Percentiles rank a stretch among this genome's conserved stretches.
Evolutionary conservation across 1,140 invertebrate species (phyloP).

Genomic region (Oreohelix idahoensis): DNA sequence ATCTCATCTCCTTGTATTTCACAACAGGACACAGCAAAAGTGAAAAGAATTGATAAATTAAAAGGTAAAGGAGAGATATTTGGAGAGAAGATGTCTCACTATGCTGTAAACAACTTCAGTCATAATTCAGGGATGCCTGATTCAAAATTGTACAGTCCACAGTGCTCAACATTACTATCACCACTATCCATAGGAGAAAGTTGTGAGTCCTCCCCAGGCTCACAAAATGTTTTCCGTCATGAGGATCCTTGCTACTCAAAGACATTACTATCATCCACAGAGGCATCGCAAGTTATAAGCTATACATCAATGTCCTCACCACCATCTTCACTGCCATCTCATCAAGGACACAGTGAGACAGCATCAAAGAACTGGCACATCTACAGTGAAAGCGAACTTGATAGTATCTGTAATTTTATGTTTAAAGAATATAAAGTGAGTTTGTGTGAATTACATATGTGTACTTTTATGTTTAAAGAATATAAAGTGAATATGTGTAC

Average conservation of each 20-base stretch:
- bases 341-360: not conserved
- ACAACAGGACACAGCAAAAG: not conserved
- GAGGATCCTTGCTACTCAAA: not conserved
- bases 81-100: not conserved
- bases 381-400: slow-evolving; percentile 14
- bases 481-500: too few relatives aligned
- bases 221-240: not conserved
- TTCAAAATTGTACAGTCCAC: not conserved
- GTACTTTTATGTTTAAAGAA: too few relatives aligned
- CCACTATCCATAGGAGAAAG: not conserved
- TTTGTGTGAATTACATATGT: too few relatives aligned
- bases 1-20: not conserved
- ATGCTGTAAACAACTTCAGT: not conserved
- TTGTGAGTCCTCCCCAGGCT: not conserved
- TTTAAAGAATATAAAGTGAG: too few relatives aligned
- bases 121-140: not conserved
- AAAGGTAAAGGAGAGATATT: not conserved
- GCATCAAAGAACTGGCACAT: not conserved
- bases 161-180: not conserved
- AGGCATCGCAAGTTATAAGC: not conserved
- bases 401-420: not conserved
- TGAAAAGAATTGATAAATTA: not conserved
- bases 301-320: not conserved
- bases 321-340: not conserved
- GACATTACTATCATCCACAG: not conserved